Evolutionary conservation across 2,113 vertebrate genomes (phyloP).

Genomic region (Gorilla gorilla): DNA sequence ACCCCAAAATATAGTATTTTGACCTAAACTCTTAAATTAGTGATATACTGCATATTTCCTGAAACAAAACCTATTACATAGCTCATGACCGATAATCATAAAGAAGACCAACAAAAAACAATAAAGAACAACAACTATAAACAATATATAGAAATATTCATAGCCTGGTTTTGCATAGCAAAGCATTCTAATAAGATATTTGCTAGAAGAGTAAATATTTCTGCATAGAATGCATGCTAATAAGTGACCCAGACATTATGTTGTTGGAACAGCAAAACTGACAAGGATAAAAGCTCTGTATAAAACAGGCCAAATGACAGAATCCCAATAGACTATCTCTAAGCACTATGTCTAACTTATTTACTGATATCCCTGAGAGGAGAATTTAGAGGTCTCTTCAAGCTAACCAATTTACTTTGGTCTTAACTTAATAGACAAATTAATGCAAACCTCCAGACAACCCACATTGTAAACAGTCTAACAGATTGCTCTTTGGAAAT

Average conservation of each 20-base stretch:
- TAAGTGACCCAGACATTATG: conserved; percentile 48
- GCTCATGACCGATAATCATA: background rate
- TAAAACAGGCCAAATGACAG: background rate
- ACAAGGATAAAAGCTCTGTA: background rate
- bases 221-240: conserved; percentile 37
- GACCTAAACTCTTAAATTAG: background rate
- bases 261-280: conserved; percentile 29
- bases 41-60: background rate
- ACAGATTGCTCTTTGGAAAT: conserved; percentile 43
- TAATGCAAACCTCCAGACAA: background rate
- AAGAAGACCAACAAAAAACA: background rate
- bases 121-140: background rate
- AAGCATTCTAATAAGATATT: background rate
- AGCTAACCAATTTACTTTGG: background rate
- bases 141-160: background rate
- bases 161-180: conserved; percentile 40
- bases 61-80: background rate
- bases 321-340: background rate
- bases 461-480: background rate
- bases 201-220: conserved; percentile 58
- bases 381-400: background rate
- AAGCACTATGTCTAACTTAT: background rate
- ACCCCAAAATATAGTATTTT: background rate
- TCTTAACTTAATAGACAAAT: background rate
- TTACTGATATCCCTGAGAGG: background rate